Conservation (phyloP, 2,113 vertebrate genomes). For the Nibea albiflora region DNA sequence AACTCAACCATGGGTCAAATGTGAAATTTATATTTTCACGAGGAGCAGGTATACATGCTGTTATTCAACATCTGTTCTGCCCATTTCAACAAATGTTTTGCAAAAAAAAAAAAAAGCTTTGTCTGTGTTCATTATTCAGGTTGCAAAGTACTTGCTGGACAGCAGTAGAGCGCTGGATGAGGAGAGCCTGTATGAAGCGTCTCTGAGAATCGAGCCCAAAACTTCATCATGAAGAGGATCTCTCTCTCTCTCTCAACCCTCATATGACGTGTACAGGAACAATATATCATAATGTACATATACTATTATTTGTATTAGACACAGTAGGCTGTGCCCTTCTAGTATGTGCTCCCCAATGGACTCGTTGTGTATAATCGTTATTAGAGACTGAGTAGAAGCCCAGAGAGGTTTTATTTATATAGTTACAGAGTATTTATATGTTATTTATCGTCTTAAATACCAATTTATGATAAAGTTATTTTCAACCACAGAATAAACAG, state of each 20-base stretch:
- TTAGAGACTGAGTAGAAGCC: slow-evolving; percentile 77
- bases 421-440: slow-evolving; percentile 75
- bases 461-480: slow-evolving; percentile 62
- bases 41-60: background rate
- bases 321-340: slow-evolving; percentile 80
- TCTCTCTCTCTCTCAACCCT: slow-evolving; percentile 6
- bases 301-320: slow-evolving; percentile 79
- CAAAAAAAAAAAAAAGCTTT: background rate
- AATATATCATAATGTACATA: slow-evolving; percentile 86
- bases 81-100: background rate
- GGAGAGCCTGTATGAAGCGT: slow-evolving; percentile 94
- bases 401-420: slow-evolving; percentile 78
- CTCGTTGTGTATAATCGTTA: slow-evolving; percentile 73
- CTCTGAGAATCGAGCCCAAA: slow-evolving; percentile 95
- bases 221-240: slow-evolving; percentile 88
- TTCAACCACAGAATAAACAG: slow-evolving; percentile 59
- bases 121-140: slow-evolving; percentile 77
- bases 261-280: slow-evolving; percentile 68
- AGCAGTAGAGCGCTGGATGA: slow-evolving; percentile 91
- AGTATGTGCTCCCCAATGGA: slow-evolving; percentile 78
- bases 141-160: slow-evolving; percentile 93
- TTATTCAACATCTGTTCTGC: background rate
- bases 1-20: background rate
- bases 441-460: slow-evolving; percentile 73
- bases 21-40: background rate